Evolutionary conservation across 1,140 invertebrate species (phyloP), one percentile per base, ranked within the genome.

Genomic region (Littorina saxatilis): DNA sequence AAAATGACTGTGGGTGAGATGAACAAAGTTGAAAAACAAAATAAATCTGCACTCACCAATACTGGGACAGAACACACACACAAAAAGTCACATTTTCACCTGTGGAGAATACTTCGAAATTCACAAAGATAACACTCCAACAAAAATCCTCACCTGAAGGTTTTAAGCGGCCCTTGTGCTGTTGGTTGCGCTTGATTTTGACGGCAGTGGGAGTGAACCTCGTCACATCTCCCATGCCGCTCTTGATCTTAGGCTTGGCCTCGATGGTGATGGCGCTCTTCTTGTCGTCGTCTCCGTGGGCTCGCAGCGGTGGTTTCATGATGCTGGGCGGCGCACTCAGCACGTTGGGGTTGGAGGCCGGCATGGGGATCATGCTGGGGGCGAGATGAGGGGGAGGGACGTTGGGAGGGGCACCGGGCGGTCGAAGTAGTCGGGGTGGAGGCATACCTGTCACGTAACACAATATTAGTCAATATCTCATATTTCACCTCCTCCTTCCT

Each of bases 211-310:
- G 98, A 52, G 98, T 96, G 92, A 99, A 99, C 85, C 97, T 93
- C 0, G 98, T 99, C 0, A 99, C 96, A 92, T 99, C 98, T 0
- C 97, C 97, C 82, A 96, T 97, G 13, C 98, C 93, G 93, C 98
- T 99, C 88, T 94, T 94, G 79, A 99, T 98, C 93, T 99, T 97
- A 1, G 98, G 98, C 92, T 98, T 98, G 0, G 98, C 98, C 87
- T 96, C 96, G 84, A 99, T 99, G 0, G 95, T 96, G 0, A 97
- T 96, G 32, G 95, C 81, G 94, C 82, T 95, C 93, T 90, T 95
- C 40, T 90, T 95, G 93, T 82, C 83, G 1, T 83, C 82, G 0
- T 68, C 75, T 40, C 47, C 72, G 82, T 77, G 43, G 40, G 85
- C 75, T 66, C 90, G 88, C 81, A 86, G 87, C 47, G 90, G 89